phyloP scores from a whole-genome alignment of 2,113 vertebrate species.

The Rostratula benghalensis region DNA sequence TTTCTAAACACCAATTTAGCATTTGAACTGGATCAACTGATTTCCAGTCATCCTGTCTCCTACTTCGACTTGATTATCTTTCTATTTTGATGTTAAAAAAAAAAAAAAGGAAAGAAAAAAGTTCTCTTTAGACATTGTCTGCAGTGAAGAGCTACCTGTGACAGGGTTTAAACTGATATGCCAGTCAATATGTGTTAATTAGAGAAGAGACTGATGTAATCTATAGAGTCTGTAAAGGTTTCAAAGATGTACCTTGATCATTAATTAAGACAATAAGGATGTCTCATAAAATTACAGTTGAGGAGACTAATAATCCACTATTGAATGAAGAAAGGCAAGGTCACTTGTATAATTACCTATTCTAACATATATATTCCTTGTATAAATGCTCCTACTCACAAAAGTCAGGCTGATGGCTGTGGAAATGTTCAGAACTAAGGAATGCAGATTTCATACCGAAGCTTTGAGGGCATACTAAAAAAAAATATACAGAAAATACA shows the following conservation, averaged over 20 bases:
- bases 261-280: conserved; percentile 43
- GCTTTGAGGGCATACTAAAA: not conserved
- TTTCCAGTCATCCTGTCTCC: conserved; percentile 4
- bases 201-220: not conserved
- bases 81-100: conserved; percentile 23
- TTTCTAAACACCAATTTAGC: conserved; percentile 44
- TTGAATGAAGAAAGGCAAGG: not conserved
- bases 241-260: not conserved
- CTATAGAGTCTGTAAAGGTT: not conserved
- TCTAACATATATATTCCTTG: conserved; percentile 15
- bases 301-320: conserved; percentile 23
- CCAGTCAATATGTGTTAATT: not conserved
- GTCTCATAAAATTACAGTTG: conserved; percentile 17
- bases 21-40: conserved; percentile 31
- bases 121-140: not conserved
- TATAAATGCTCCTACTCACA: not conserved
- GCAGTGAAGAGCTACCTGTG: not conserved
- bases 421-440: not conserved
- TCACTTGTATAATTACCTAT: conserved; percentile 20
- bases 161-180: not conserved
- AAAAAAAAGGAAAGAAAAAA: not conserved
- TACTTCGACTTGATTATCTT: conserved; percentile 5
- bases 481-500: not conserved
- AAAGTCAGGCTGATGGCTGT: not conserved
- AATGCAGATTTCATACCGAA: not conserved